Evolutionary conservation across 35 echinoderm and acorn worm species (phyloP).

Genomic region (Acanthaster planci): DNA sequence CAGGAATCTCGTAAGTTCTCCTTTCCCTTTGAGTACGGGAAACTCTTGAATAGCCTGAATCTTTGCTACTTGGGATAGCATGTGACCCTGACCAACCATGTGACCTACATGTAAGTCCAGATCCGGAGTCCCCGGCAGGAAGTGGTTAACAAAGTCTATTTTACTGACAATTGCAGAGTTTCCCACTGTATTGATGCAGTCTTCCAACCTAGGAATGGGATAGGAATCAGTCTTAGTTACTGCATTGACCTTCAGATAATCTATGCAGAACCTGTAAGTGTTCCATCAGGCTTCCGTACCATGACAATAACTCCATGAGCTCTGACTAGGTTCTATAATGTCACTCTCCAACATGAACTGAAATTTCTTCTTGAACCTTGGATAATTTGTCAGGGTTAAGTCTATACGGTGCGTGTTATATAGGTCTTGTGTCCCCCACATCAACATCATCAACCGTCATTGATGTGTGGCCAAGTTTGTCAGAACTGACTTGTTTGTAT

Average conservation of each 20-base stretch:
- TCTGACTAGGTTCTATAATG: constrained; percentile 62
- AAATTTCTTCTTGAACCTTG: constrained; percentile 56
- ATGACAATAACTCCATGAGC: constrained; percentile 55
- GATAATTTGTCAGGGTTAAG: constrained; percentile 55
- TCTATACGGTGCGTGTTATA: constrained; percentile 66
- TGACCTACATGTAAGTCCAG: too few relatives aligned
- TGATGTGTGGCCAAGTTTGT: too few relatives aligned
- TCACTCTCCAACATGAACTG: constrained; percentile 70
- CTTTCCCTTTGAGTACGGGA: constrained; percentile 1
- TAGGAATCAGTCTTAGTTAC: constrained; percentile 62
- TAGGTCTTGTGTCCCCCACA: constrained; percentile 45
- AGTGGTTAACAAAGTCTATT: constrained; percentile 67
- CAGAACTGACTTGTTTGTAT: too few relatives aligned
- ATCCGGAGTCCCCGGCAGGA: too few relatives aligned
- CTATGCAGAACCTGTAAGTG: constrained; percentile 49
- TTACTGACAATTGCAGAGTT: constrained; percentile 63
- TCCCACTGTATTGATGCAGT: constrained; percentile 71
- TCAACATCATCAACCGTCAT: constrained; percentile 79
- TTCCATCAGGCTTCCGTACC: constrained; percentile 61
- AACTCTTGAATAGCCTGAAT: too few relatives aligned
- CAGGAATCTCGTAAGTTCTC: constrained; percentile 12
- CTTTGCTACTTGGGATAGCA: too few relatives aligned
- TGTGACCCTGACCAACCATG: too few relatives aligned
- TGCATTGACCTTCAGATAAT: constrained; percentile 67
- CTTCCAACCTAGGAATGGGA: constrained; percentile 59